phyloP scores from a whole-genome alignment of 1,140 invertebrate genomes.

The Drosophila saltans region DNA sequence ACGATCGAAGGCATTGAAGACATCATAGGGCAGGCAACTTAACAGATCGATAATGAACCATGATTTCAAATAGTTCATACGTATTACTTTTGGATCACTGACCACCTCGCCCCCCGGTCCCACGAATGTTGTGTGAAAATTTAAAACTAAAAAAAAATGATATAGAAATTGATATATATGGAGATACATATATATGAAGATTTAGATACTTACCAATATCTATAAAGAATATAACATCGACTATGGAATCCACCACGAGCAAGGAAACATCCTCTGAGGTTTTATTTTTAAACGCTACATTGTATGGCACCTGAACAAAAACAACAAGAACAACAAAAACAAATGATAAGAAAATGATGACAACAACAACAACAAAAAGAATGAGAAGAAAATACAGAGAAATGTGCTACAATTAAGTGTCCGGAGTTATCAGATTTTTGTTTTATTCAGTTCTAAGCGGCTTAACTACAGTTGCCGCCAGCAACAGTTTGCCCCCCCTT shows the following conservation, averaged over 20 bases:
- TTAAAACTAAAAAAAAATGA: conserved; percentile 88
- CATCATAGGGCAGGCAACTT: conserved; percentile 99
- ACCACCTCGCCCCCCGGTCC: conserved; percentile 99
- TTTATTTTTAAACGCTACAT: conserved; percentile 99
- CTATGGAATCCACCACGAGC: conserved; percentile 98
- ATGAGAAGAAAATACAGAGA: not conserved
- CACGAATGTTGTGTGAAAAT: conserved; percentile 99
- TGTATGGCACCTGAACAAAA: conserved; percentile 91
- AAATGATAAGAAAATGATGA: not conserved
- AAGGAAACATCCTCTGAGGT: conserved; percentile 99
- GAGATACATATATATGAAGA: not conserved
- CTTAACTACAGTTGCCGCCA: conserved; percentile 38
- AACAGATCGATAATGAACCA: conserved; percentile 99
- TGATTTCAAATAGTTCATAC: conserved; percentile 99
- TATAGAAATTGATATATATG: too few species aligned
- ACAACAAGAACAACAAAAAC: not conserved
- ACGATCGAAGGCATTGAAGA: conserved; percentile 99
- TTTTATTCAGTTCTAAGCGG: conserved; percentile 28
- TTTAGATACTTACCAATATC: conserved; percentile 89
- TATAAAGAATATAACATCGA: conserved; percentile 99
- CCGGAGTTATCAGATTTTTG: conserved; percentile 13
- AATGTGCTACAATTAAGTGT: conserved; percentile 7
- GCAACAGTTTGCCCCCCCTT: conserved; percentile 61
- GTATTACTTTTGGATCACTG: conserved; percentile 97
- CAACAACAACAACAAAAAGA: not conserved